Evolutionary conservation across 1,140 invertebrate species (phyloP), one percentile per base, ranked within the genome.

Genomic region (Lanistes nyassanus): DNA sequence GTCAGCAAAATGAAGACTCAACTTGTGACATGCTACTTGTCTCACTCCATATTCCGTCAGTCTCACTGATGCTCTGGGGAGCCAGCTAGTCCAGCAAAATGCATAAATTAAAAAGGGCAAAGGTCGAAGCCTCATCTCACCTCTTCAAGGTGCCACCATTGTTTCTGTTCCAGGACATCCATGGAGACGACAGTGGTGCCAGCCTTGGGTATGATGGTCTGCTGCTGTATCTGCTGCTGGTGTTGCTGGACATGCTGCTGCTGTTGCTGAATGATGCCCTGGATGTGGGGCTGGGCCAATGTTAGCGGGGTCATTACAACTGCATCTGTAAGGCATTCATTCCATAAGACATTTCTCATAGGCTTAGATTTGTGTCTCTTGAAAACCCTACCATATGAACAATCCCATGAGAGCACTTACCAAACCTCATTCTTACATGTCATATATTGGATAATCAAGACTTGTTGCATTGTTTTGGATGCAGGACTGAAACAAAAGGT

Each of bases 71-170:
- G n/a, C n/a, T n/a, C n/a, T n/a, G n/a, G n/a, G n/a, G n/a, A n/a
- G n/a, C n/a, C n/a, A n/a, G n/a, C n/a, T n/a, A n/a, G n/a, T n/a
- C n/a, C n/a, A n/a, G n/a, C n/a, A n/a, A n/a, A n/a, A n/a, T n/a
- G n/a, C n/a, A n/a, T n/a, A n/a, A n/a, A n/a, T n/a, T n/a, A n/a
- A n/a, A n/a, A n/a, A n/a, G n/a, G n/a, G n/a, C 9, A 47, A 16
- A 47, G 19, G 2, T 16, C 42, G 19, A 47, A 47, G 9, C 1
- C 9, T 19, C 56, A 26, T 11, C 47, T 26, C 26, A 89, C 89
- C 84, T 90, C 89, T 80, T 89, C 88, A 31, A 90, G 77, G 65
- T 90, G 88, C 89, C 89, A 90, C 89, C 89, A 90, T n/a, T 88
- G 85, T 66, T 88, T 88, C 76, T 90, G 88, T 79, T 90, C 89